Evolutionary conservation across 2,113 vertebrate species (phyloP).

Genomic region (Proteles cristata): DNA sequence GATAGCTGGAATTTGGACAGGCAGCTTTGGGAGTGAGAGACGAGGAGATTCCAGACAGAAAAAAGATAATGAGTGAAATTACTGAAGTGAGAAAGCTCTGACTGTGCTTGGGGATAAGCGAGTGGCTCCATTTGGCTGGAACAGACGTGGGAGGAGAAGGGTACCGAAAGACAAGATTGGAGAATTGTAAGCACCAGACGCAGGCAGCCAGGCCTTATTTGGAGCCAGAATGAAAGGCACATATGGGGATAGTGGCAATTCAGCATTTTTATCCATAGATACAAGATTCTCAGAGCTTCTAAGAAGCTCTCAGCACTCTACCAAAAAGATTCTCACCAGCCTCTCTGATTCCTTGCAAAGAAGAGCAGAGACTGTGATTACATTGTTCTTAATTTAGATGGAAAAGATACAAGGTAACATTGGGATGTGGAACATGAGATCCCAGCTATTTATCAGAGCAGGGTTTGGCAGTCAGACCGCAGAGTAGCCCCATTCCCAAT

Average conservation of each 20-base stretch:
- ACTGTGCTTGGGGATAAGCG: background rate
- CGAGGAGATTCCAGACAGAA: conserved; percentile 1
- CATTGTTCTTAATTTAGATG: conserved; percentile 43
- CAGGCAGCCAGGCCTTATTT: background rate
- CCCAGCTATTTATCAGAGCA: background rate
- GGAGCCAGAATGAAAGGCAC: background rate
- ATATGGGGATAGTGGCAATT: background rate
- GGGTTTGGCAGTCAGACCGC: background rate
- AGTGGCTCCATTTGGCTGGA: conserved; percentile 34
- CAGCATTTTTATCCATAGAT: background rate
- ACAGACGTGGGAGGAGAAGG: background rate
- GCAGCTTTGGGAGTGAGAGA: conserved; percentile 31
- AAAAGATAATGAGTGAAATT: conserved; percentile 9
- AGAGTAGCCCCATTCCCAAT: background rate
- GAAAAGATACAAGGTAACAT: conserved; percentile 25
- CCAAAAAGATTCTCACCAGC: background rate
- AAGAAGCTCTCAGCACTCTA: background rate
- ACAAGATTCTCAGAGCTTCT: background rate
- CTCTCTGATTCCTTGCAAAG: background rate
- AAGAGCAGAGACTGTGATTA: background rate
- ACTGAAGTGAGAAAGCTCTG: conserved; percentile 17
- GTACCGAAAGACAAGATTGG: conserved; percentile 29
- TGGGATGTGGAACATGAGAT: background rate
- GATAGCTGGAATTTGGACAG: conserved; percentile 45
- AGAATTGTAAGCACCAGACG: background rate